Conservation (phyloP, 2,888 invertebrate species). For the Sinopyrophorus schimmeli region DNA sequence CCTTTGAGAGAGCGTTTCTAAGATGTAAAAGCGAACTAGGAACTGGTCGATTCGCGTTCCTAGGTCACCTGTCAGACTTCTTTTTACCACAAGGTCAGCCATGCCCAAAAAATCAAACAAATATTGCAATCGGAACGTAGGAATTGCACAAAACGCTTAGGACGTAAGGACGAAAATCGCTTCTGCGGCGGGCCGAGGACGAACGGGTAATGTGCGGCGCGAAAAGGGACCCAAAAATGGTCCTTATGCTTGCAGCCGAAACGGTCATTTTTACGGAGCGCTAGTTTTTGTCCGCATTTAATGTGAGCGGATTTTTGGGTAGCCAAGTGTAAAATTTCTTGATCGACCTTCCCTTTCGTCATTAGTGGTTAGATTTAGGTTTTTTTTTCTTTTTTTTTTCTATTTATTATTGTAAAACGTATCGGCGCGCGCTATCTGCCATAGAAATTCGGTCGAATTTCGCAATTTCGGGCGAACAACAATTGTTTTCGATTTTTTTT, state of each 20-base stretch:
- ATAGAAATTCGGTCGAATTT: constrained; percentile 16
- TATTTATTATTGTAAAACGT: no score
- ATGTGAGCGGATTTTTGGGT: constrained; percentile 34
- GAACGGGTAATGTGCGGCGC: constrained; percentile 11
- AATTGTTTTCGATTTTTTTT: no score
- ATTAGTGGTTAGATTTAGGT: constrained; percentile 26
- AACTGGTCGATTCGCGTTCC: constrained; percentile 31
- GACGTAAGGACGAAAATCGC: constrained; percentile 29
- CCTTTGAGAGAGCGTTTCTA: neutral
- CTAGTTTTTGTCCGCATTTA: constrained; percentile 27
- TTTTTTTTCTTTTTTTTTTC: no score
- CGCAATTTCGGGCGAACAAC: constrained; percentile 11
- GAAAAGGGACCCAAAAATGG: constrained; percentile 14
- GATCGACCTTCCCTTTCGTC: constrained; percentile 47
- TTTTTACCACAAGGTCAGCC: constrained; percentile 39
- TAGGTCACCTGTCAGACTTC: constrained; percentile 41
- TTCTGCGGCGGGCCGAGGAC: constrained; percentile 5
- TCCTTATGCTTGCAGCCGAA: constrained; percentile 23
- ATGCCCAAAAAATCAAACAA: constrained; percentile 33
- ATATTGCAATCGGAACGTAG: constrained; percentile 30
- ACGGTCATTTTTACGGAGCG: constrained; percentile 27
- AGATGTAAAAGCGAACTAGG: constrained; percentile 24
- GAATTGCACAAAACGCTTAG: constrained; percentile 31
- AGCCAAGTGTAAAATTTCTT: constrained; percentile 47
- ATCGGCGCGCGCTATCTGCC: constrained; percentile 13